phyloP scores from a whole-genome alignment of 2,797 vertebrate species.

The Liasis olivaceus region DNA sequence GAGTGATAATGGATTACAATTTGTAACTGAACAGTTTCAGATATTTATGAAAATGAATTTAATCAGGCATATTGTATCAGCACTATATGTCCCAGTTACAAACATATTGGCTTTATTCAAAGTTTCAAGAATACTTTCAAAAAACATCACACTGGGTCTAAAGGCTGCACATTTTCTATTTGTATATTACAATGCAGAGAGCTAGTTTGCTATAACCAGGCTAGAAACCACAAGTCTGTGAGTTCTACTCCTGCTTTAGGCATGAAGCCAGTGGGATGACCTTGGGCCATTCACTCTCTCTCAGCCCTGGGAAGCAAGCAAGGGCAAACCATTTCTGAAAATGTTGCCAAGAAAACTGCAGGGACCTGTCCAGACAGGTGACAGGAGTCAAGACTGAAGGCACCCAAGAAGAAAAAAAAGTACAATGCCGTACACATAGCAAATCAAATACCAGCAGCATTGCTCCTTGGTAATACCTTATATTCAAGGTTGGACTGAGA shows the following conservation, averaged over 20 bases:
- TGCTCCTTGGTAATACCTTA: neutral
- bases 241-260: neutral
- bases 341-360: neutral
- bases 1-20: neutral
- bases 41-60: neutral
- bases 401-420: neutral
- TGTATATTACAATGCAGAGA: neutral
- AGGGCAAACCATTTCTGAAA: neutral
- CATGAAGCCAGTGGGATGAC: neutral
- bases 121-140: neutral
- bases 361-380: neutral
- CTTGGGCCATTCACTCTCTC: neutral
- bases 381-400: neutral
- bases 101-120: neutral
- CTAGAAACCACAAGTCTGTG: neutral
- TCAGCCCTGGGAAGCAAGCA: neutral
- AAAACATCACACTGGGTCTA: neutral
- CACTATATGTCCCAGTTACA: neutral
- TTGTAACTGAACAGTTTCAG: neutral
- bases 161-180: neutral
- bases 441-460: neutral
- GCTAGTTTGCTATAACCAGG: neutral
- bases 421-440: neutral
- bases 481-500: neutral
- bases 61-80: neutral